Evolutionary conservation across 1,140 invertebrate species (phyloP), one percentile per base, ranked within the genome.

Genomic region (Ooceraea biroi): DNA sequence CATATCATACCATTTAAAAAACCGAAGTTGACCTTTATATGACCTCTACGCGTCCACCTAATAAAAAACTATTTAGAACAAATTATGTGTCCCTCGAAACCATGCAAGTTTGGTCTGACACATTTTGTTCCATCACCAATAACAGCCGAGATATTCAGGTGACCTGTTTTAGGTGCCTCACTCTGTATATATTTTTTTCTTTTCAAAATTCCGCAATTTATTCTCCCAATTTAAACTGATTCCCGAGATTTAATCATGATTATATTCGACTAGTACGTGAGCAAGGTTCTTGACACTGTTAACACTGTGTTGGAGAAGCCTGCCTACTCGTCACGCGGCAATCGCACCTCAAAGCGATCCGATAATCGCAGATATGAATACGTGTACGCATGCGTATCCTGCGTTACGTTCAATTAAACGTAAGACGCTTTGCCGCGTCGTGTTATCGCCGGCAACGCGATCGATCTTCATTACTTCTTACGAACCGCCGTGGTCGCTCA

Each of bases 381-480:
- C 50, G 76, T n/a, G n/a, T 41, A 44, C 50, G 63, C 48, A 48
- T 25, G 65, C 36, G 76, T 80, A 80, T 69, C 36, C 36, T 50
- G 76, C 76, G 22, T 58, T 80, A 71, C 48, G 36, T 80, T 80
- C 65, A 80, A 69, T 80, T 69, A 78, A 80, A 50, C 50, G 25
- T 71, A 30, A 80, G 65, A 71, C 76, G 50, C 65, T 80, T 69
- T 46, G 65, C 65, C 41, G 76, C 76, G 36, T 71, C 76, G 36
- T 80, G 76, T 80, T 80, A 80, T 80, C 76, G 65, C 30, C 76
- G 65, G 65, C 22, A 80, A 71, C 69, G 71, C 86, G 83, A 88
- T 88, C 85, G 82, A 85, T 88, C 61, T 57, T 69, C 82, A 65
- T 84, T 87, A 74, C 57, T 71, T 27, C 82, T 71, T 52, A 87